Evolutionary conservation across 1,140 invertebrate species (phyloP), one percentile per base, ranked within the genome.

Genomic region (Colletes latitarsis): DNA sequence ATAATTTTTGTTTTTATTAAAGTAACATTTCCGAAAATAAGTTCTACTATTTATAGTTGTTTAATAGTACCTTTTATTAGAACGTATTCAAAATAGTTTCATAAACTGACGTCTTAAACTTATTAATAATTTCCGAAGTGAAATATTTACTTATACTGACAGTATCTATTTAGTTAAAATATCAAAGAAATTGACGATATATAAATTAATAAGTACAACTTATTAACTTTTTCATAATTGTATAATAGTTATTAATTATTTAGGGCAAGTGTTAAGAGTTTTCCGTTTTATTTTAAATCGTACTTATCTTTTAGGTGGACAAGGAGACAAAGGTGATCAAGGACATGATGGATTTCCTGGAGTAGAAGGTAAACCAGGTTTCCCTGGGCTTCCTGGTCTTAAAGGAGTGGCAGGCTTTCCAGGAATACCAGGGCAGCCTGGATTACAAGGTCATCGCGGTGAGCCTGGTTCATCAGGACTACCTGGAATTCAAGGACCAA

Each of bases 351-450:
- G 90, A 55, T 30, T 49, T n/a, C 72, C 85, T 52, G 93, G 93
- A 21, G 74, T 82, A 19, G 79, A 85, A 8, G 93, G 92, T 17
- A 81, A 78, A 43, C 68, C 82, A 84, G 90, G 90, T 43, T 69
- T 89, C 62, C 89, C 87, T 70, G 96, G 96, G 66, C 49, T 84
- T 82, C 85, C 88, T 30, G 93, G 93, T 70, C 78, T 66, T 15
- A 89, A 89, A 71, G 92, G 93, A 19, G 92, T 94, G 2, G 92
- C 94, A 85, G 96, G 96, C 53, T 70, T 91, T 43, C 63, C 81
- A 66, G 88, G 93, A 55, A 94, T 63, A 62, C 80, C 81, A 58
- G 88, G 93, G 46, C 94, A 53, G 62, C 80, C 62, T 63, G 93
- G 94, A 17, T 82, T 84, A 49, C 82, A 81, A 49, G 90, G 90